Evolutionary conservation across 2,113 vertebrate species (phyloP).

Genomic region (Morone saxatilis): DNA sequence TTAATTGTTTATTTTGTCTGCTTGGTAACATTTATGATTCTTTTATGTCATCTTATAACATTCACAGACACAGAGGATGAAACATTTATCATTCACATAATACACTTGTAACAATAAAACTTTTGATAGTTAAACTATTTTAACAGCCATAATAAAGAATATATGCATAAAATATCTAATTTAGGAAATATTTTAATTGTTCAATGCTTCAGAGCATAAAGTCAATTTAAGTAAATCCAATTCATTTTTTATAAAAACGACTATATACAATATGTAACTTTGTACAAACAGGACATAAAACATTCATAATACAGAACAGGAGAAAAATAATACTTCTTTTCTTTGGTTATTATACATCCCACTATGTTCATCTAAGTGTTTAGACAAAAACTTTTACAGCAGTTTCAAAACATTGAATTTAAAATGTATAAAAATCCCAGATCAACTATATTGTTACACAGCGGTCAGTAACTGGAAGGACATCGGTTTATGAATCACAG

Average conservation of each 20-base stretch:
- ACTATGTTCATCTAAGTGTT: background rate
- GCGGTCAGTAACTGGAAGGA: slow-evolving; percentile 3
- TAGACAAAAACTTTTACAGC: slow-evolving; percentile 21
- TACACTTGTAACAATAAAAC: background rate
- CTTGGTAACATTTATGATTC: slow-evolving; percentile 34
- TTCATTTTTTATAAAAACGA: background rate
- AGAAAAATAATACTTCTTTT: slow-evolving; percentile 13
- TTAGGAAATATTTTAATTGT: background rate
- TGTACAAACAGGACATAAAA: slow-evolving; percentile 50
- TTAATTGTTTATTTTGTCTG: slow-evolving; percentile 32
- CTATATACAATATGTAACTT: slow-evolving; percentile 63
- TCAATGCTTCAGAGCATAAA: background rate
- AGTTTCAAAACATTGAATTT: slow-evolving; percentile 14
- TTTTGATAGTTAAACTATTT: background rate
- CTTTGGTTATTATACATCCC: slow-evolving; percentile 12
- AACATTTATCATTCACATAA: slow-evolving; percentile 9
- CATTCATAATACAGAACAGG: background rate
- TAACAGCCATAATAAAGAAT: slow-evolving; percentile 12
- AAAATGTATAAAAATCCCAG: background rate
- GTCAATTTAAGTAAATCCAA: background rate
- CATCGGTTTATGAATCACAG: slow-evolving; percentile 12
- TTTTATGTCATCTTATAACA: background rate
- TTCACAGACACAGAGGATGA: slow-evolving; percentile 1
- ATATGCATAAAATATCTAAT: slow-evolving; percentile 17
- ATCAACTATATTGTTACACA: slow-evolving; percentile 1